Base-by-base conservation (phyloP, 2,888 invertebrate genomes). In the Atrina japonica region DNA sequence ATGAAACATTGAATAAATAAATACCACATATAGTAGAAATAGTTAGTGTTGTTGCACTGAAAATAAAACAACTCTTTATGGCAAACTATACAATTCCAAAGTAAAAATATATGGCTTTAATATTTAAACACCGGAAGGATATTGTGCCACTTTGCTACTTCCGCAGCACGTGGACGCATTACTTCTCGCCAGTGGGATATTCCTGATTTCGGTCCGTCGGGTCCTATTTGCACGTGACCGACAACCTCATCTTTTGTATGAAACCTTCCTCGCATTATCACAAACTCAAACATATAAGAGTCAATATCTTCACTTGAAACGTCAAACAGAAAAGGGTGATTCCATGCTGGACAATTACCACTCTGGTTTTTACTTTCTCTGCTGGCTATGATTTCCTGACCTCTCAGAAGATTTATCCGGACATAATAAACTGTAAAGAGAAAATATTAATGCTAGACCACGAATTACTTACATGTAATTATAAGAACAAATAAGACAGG, bases 301-400 rank as follows among this genome's bases (percentile, higher is more conserved):
- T 75, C 75, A 0, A 76, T 61, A 11, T 50, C 55, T 30, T 73
- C 64, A 43, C 43, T 55, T 21, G 68, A 69, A 16, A 85, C 60
- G 75, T 84, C 81, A 68, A 87, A 87, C 16, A 87, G 73, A 66
- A 86, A 87, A 21, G 86, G 84, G 60, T 86, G 83, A 67, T 87
- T 87, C 87, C 87, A 87, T 14, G 83, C 77, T 0, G 86, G 85
- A 27, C 67, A 77, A 23, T 77, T 70, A 40, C 86, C 85, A 29
- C 75, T 75, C 49, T 76, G 74, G 7, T 76, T 52, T 27, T 73
- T 67, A 0, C 85, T 85, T 66, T 83, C 83, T 49, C 82, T 78
- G 9, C 47, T 63, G 18, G 71, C 76, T 11, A 84, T 29, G 3
- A 79, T 61, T 25, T 82, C 74, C 7, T 71, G 63, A 35, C 75